Base-by-base conservation (phyloP, 2,888 invertebrate genomes). In the Camptogramma bilineatum region DNA sequence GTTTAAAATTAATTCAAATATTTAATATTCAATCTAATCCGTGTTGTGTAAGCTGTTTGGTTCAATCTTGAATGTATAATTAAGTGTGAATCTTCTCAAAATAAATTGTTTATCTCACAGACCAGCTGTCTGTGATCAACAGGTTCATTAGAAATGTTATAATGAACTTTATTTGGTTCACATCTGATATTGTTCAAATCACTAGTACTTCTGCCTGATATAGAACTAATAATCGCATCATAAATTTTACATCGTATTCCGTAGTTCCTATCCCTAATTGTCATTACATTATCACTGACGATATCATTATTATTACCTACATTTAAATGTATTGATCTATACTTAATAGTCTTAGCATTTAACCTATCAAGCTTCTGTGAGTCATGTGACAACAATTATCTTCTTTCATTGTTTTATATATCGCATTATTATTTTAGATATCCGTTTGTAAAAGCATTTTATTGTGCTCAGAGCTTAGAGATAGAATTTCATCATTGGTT, bases 121-220 rank as follows among this genome's bases (percentile, higher is more conserved):
- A 60, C 47, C 24, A 54, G 18, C 53, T 50, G 53, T 50, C 34
- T 50, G 21, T 28, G 58, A 44, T 39, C 46, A 19, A 31, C 24
- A 28, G 16, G 19, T 46, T n/a, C 9, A 46, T 44, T 44, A 28
- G 31, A 24, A 42, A 52, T 55, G 17, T 51, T 18, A 39, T 46
- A 47, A 28, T 60, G 28, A 56, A 55, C 55, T 50, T 39, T 48
- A 56, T 57, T 50, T n/a, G 9, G 53, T 53, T 57, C 52, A 42
- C 13, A 42, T 42, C n/a, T 56, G 18, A 50, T 54, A 64, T 56
- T 19, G 48, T 52, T 48, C 0, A n/a, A 55, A 44, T 55, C 18
- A 58, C 47, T 28, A 18, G 19, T 10, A 18, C 9, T 13, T 31
- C 34, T 47, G 18, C 17, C n/a, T 34, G 19, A 48, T 50, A 57